Evolutionary conservation across 2,797 vertebrate genomes (phyloP).

Genomic region (Tokudaia muenninki): DNA sequence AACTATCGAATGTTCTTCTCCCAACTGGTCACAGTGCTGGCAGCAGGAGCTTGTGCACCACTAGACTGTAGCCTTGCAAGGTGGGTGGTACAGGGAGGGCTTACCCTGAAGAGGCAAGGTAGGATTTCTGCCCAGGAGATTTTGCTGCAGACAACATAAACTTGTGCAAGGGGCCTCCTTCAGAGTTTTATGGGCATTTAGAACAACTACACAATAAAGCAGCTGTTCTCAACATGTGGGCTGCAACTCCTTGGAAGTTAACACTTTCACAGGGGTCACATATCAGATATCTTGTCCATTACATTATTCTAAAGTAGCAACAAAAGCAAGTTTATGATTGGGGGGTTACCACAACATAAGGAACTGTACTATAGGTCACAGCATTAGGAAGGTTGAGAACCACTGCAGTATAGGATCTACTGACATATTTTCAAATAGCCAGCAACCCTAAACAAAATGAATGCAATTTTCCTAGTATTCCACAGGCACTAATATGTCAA

Average conservation of each 20-base stretch:
- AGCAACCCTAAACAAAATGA: constrained; percentile 4
- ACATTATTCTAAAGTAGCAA: not conserved
- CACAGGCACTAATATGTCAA: not conserved
- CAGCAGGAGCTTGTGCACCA: not conserved
- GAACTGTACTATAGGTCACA: not conserved
- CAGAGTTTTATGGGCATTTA: not conserved
- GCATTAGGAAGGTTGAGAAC: not conserved
- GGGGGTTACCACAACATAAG: not conserved
- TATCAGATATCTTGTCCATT: not conserved
- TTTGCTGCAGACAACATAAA: constrained; percentile 40
- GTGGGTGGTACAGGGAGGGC: not conserved
- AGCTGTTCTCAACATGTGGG: not conserved
- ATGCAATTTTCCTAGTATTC: not conserved
- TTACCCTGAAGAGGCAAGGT: not conserved
- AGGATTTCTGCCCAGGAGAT: not conserved
- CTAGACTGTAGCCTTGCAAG: constrained; percentile 3
- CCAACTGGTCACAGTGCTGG: not conserved
- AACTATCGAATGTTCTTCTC: constrained; percentile 12
- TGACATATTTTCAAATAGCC: constrained; percentile 32
- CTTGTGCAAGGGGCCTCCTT: constrained; percentile 14
- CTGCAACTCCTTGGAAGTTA: not conserved
- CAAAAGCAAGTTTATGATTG: not conserved
- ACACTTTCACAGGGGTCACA: not conserved
- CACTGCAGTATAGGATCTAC: not conserved
- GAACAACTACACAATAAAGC: not conserved